Evolutionary conservation across 2,113 vertebrate species (phyloP).

Genomic region (Tenebrosternarchus preto): DNA sequence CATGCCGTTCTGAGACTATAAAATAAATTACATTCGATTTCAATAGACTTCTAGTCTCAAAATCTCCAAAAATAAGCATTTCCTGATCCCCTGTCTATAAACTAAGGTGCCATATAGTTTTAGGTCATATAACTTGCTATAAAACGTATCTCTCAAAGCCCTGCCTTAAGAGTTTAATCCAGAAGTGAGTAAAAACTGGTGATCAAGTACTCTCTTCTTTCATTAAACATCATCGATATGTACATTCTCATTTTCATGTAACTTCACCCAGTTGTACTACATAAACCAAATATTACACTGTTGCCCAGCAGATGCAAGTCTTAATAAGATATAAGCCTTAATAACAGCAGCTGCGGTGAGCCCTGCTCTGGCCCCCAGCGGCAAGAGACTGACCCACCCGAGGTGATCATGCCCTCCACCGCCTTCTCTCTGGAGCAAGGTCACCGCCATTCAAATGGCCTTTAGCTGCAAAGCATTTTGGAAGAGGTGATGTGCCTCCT

Average conservation of each 20-base stretch:
- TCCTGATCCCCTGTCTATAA: not conserved
- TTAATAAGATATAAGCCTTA: not conserved
- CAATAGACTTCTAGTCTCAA: not conserved
- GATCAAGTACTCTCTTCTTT: not conserved
- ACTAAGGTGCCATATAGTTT: constrained; percentile 1
- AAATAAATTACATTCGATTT: constrained; percentile 18
- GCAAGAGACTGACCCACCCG: not conserved
- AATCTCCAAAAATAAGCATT: not conserved
- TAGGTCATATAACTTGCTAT: not conserved
- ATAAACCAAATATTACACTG: not conserved
- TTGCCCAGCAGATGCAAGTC: not conserved
- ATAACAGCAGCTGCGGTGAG: constrained; percentile 12
- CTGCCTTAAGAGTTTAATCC: not conserved
- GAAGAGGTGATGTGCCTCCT: constrained; percentile 51
- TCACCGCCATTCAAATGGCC: not conserved
- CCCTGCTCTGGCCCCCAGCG: not conserved
- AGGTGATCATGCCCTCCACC: not conserved
- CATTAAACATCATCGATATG: too few species aligned
- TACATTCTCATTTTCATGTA: not conserved
- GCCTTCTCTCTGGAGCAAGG: not conserved
- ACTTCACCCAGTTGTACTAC: not conserved
- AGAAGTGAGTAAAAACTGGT: not conserved
- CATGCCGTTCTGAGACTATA: not conserved
- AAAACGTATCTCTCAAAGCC: not conserved
- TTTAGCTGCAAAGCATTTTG: constrained; percentile 28